A percentile compares a stretch with the other conserved stretches of the same genome.
Conservation (phyloP, 2,888 invertebrate genomes). For the Callyntrura guangdongensis region DNA sequence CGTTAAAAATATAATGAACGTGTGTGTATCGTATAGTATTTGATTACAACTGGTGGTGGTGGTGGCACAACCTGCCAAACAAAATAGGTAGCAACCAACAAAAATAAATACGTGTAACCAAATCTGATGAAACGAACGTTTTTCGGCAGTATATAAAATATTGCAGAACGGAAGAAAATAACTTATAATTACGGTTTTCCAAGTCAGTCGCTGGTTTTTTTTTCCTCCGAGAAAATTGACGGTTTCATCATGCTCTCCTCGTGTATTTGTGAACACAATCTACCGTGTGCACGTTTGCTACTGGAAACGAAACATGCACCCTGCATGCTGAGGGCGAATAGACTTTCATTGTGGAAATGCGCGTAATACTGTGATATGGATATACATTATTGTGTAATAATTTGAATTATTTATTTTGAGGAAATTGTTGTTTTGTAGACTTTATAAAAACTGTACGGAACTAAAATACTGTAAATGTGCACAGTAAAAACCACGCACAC, state of each 20-base stretch:
- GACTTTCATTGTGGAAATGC: neutral
- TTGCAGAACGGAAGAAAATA: constrained; percentile 69
- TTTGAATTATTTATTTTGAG: constrained; percentile 5
- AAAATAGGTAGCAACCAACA: constrained; percentile 38
- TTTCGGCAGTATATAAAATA: constrained; percentile 74
- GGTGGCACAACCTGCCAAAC: neutral
- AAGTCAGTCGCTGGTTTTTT: constrained; percentile 49
- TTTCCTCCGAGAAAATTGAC: constrained; percentile 68
- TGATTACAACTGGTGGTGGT: neutral
- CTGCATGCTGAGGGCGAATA: neutral
- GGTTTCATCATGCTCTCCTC: constrained; percentile 63
- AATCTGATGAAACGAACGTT: constrained; percentile 72
- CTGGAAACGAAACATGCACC: too few relatives aligned
- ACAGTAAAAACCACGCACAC: neutral
- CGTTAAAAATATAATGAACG: constrained; percentile 1
- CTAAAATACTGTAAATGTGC: neutral
- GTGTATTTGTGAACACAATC: neutral
- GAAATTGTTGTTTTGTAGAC: neutral
- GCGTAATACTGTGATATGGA: neutral
- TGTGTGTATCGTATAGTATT: neutral
- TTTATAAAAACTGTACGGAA: neutral
- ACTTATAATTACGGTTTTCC: constrained; percentile 76
- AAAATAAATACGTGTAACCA: constrained; percentile 67
- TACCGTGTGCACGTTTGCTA: neutral
- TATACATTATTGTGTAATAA: neutral